Evolutionary conservation across 53 echinoderm and acorn worm genomes (phyloP).

Genomic region (Apostichopus leukothele): DNA sequence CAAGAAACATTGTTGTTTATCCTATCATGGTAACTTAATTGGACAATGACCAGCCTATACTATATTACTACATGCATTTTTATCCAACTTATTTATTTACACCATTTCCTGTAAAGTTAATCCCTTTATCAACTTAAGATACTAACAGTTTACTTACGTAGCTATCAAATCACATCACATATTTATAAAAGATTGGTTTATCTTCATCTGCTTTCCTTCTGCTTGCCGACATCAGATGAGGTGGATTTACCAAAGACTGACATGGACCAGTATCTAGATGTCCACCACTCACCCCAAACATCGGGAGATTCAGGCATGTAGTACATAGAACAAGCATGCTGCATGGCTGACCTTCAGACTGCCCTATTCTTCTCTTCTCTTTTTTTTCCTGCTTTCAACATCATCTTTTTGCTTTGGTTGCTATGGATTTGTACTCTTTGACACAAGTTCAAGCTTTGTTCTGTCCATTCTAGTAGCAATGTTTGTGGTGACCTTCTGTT

Average conservation of each 20-base stretch:
- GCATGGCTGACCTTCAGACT: background rate
- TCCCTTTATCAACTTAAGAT: too few relatives aligned
- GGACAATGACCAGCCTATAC: too few relatives aligned
- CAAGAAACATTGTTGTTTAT: too few relatives aligned
- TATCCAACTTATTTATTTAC: too few relatives aligned
- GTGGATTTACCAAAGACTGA: conserved; percentile 31
- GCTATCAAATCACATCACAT: background rate
- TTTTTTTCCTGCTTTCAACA: background rate
- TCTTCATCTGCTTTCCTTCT: background rate
- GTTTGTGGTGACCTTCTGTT: too few relatives aligned
- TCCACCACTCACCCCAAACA: conserved; percentile 32
- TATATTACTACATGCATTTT: too few relatives aligned
- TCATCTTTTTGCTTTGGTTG: conserved; percentile 1
- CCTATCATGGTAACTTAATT: too few relatives aligned
- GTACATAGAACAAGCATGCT: background rate
- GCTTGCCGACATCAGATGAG: conserved; percentile 1
- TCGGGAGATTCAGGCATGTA: conserved; percentile 46
- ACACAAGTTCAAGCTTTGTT: too few relatives aligned
- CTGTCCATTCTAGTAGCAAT: too few relatives aligned
- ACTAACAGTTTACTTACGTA: background rate
- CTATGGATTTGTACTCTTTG: background rate
- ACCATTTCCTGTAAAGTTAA: too few relatives aligned
- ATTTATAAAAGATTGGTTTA: background rate
- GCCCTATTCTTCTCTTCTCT: background rate
- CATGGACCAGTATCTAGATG: conserved; percentile 31